Evolutionary conservation across 2,888 invertebrate species (phyloP).

Genomic region (Abscondita cerata): DNA sequence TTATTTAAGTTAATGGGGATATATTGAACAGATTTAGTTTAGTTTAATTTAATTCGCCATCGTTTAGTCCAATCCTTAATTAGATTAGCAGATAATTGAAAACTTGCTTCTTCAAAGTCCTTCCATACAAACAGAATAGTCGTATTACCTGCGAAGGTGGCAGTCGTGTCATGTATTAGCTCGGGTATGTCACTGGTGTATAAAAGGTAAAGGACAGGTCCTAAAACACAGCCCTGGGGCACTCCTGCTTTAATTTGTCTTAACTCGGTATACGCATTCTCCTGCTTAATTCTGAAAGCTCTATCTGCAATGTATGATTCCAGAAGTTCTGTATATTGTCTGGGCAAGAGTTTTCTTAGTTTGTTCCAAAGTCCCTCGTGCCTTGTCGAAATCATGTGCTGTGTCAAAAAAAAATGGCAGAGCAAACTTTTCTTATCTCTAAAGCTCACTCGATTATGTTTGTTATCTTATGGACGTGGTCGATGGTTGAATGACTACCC

Average conservation of each 20-base stretch:
- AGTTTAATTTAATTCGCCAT: too few species aligned
- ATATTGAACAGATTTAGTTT: too few species aligned
- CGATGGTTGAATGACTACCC: not conserved
- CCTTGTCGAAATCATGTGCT: not conserved
- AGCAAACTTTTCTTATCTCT: not conserved
- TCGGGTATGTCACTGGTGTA: not conserved
- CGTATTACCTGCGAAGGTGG: not conserved
- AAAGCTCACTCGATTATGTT: not conserved
- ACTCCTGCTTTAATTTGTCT: not conserved
- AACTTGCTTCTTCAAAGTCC: too few species aligned
- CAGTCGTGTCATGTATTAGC: not conserved
- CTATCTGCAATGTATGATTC: not conserved
- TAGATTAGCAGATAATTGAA: too few species aligned
- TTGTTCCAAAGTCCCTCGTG: not conserved
- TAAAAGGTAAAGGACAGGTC: not conserved
- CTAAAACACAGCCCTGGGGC: not conserved
- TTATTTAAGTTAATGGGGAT: too few species aligned
- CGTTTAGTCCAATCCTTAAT: too few species aligned
- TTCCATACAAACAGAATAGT: too few species aligned
- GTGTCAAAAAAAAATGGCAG: not conserved
- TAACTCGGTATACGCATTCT: not conserved
- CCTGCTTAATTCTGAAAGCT: not conserved
- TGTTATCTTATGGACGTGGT: not conserved
- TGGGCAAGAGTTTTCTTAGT: not conserved
- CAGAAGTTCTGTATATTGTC: not conserved